A percentile compares a stretch with the other conserved stretches of the same genome.
phyloP scores from a whole-genome alignment of 2,113 vertebrate genomes.

The Hucho hucho region DNA sequence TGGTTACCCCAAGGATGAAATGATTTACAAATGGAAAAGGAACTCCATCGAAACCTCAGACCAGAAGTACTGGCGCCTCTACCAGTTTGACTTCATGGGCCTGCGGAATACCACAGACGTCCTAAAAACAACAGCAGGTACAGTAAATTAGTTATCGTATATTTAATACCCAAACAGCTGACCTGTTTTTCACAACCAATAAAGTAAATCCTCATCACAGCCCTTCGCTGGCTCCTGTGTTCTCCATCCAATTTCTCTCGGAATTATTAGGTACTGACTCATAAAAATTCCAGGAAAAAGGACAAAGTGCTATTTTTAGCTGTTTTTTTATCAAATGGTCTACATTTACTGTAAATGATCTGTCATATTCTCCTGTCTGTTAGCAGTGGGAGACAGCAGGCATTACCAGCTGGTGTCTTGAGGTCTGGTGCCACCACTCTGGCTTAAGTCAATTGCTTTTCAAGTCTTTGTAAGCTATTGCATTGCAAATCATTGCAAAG shows the following conservation, averaged over 20 bases:
- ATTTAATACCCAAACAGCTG: too few relatives aligned
- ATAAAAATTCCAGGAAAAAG: too few relatives aligned
- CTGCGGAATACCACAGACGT: slow-evolving; percentile 89
- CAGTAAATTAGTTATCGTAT: not conserved
- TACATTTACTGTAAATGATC: too few relatives aligned
- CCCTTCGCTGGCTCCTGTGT: too few relatives aligned
- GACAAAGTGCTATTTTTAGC: too few relatives aligned
- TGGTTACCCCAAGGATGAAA: slow-evolving; percentile 95
- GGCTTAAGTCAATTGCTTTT: not conserved
- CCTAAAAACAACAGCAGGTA: slow-evolving; percentile 89
- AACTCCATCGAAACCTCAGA: slow-evolving; percentile 93
- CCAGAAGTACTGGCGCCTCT: slow-evolving; percentile 95
- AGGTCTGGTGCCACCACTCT: not conserved
- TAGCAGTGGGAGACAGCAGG: not conserved
- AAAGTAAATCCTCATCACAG: too few relatives aligned
- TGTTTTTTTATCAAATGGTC: too few relatives aligned
- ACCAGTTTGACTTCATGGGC: slow-evolving; percentile 98
- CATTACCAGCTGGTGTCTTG: slow-evolving; percentile 1
- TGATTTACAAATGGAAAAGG: slow-evolving; percentile 92
- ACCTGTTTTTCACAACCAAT: too few relatives aligned
- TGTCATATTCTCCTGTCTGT: not conserved
- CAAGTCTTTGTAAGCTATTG: not conserved
- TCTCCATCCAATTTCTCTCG: too few relatives aligned
- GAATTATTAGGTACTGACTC: too few relatives aligned
- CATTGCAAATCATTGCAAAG: not conserved